Evolutionary conservation across 2,888 invertebrate species (phyloP).

Genomic region (Aphrophora alni): DNA sequence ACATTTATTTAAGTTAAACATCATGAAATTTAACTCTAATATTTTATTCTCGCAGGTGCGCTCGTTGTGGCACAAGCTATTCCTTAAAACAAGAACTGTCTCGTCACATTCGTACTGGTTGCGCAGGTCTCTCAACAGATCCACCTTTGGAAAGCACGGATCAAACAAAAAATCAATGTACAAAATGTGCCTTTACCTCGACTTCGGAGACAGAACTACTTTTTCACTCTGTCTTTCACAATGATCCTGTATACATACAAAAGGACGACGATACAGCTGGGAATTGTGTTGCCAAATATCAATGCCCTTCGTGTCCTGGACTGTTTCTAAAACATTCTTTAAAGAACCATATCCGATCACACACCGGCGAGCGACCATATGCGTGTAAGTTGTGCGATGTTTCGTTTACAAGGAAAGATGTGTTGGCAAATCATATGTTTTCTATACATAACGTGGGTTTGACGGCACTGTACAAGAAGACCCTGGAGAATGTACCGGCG

Average conservation of each 20-base stretch:
- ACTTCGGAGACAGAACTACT: conserved; percentile 73
- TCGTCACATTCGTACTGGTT: conserved; percentile 66
- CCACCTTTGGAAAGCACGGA: background rate
- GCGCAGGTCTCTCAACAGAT: conserved; percentile 1
- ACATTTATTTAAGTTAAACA: too few relatives aligned
- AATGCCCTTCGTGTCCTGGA: conserved; percentile 73
- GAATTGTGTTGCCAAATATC: conserved; percentile 60
- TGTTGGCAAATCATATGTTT: conserved; percentile 26
- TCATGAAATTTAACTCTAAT: too few relatives aligned
- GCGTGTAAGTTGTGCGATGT: conserved; percentile 66
- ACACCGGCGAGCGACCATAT: conserved; percentile 77
- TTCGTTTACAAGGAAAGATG: conserved; percentile 29
- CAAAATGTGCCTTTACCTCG: conserved; percentile 67
- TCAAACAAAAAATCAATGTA: conserved; percentile 56
- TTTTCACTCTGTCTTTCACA: conserved; percentile 75
- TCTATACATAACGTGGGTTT: conserved; percentile 14
- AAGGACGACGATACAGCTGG: conserved; percentile 40
- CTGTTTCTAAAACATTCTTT: conserved; percentile 70
- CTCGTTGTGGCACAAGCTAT: conserved; percentile 73
- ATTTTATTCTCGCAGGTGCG: conserved; percentile 62
- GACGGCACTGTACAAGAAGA: background rate
- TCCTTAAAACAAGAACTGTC: conserved; percentile 76
- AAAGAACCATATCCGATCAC: conserved; percentile 72
- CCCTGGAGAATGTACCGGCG: background rate
- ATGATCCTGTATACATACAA: conserved; percentile 51